These are phyloP conservation scores for Aleiodes testaceus DNA, from an alignment of 2,888 invertebrate genomes.

Conservation along the genomic window DNA sequence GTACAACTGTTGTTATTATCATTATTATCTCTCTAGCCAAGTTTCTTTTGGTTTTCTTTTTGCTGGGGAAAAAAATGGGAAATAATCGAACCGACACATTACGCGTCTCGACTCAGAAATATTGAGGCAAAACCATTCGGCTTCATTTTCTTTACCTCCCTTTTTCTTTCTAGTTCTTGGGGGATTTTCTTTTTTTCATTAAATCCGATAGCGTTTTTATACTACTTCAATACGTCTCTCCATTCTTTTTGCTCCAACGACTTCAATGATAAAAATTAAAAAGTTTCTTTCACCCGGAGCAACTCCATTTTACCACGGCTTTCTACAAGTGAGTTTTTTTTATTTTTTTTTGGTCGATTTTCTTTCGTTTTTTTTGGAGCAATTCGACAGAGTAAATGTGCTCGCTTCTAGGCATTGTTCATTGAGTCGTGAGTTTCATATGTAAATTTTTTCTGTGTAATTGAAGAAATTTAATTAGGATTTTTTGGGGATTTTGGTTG, in stretches of 20 bases:
- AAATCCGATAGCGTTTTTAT: conserved; percentile 9
- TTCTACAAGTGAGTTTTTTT: neutral
- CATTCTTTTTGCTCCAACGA: conserved; percentile 19
- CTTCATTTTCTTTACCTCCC: too few relatives aligned
- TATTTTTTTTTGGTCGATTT: too few relatives aligned
- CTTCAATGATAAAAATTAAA: conserved; percentile 27
- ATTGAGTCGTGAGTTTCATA: conserved; percentile 32
- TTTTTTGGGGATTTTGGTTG: neutral
- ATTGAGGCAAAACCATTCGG: neutral
- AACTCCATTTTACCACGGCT: conserved; percentile 17
- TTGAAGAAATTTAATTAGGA: neutral
- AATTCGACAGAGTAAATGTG: neutral
- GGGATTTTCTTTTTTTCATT: neutral
- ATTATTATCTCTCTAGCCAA: neutral
- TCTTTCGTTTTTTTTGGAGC: neutral
- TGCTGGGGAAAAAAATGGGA: neutral
- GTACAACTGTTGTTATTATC: neutral
- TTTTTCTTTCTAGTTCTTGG: too few relatives aligned
- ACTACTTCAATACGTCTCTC: neutral
- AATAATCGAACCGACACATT: conserved; percentile 27
- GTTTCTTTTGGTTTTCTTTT: neutral
- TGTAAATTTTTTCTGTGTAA: neutral
- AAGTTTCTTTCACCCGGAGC: conserved; percentile 17
- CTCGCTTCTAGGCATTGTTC: conserved; percentile 13
- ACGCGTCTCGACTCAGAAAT: conserved; percentile 29